These are phyloP conservation scores for Rhea pennata DNA, from an alignment of 2,113 vertebrate species.

Conservation along the genomic window DNA sequence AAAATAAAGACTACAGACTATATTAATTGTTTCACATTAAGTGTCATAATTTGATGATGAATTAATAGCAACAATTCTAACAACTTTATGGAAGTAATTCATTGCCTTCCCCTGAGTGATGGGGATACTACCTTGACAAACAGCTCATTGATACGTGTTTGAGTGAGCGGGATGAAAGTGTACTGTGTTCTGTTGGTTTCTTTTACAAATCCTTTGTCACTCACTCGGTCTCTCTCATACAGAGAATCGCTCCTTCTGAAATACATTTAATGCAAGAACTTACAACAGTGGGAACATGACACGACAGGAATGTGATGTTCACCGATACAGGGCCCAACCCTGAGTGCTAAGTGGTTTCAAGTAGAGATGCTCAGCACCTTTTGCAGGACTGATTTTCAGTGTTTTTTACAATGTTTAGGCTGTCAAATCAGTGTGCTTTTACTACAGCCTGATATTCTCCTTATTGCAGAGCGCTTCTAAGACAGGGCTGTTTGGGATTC, in stretches of 20 bases:
- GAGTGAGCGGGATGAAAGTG: background rate
- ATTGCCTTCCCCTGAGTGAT: background rate
- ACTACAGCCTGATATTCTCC: background rate
- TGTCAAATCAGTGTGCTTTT: background rate
- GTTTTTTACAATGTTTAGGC: background rate
- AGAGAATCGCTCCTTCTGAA: background rate
- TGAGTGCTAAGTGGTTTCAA: fast-evolving
- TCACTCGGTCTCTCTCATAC: background rate
- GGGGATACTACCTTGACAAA: constrained; percentile 28
- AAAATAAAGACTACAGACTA: background rate
- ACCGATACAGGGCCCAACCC: background rate
- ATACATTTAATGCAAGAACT: background rate
- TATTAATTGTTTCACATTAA: background rate
- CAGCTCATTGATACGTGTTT: background rate
- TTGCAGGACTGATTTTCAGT: background rate
- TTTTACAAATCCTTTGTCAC: constrained; percentile 4
- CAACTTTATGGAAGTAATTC: background rate
- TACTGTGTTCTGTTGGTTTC: background rate
- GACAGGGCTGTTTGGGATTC: background rate
- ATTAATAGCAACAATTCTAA: constrained; percentile 15
- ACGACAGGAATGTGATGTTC: background rate
- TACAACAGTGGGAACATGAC: background rate
- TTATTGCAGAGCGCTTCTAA: background rate
- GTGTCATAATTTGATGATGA: constrained; percentile 7
- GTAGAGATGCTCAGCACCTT: background rate